Evolutionary conservation across 2,113 vertebrate genomes (phyloP).

Genomic region (Chamaetylas fuelleborni): DNA sequence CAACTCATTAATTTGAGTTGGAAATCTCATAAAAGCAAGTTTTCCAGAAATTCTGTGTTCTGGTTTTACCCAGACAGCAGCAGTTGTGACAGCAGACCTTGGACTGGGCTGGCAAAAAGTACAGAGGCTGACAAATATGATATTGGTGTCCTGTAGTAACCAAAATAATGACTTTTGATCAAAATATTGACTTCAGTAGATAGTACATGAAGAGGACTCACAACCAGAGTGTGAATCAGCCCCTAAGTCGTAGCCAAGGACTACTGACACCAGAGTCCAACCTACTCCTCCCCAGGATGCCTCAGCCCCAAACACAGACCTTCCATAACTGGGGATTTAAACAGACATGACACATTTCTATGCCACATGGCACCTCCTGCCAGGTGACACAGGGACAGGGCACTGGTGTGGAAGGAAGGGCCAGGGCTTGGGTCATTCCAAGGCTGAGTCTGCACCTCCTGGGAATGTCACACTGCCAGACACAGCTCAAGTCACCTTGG

Average conservation of each 20-base stretch:
- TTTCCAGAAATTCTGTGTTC: slow-evolving; percentile 22
- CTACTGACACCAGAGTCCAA: not conserved
- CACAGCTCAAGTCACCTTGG: not conserved
- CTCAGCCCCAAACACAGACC: not conserved
- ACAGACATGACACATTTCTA: not conserved
- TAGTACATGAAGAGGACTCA: not conserved
- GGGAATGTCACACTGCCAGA: not conserved
- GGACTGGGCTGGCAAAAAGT: not conserved
- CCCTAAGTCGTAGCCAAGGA: not conserved
- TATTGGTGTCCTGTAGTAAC: not conserved
- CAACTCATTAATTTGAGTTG: slow-evolving; percentile 41
- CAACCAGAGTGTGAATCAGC: not conserved
- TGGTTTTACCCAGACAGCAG: not conserved
- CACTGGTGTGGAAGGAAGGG: not conserved
- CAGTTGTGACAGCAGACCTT: not conserved
- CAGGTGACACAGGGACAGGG: not conserved
- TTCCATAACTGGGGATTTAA: not conserved
- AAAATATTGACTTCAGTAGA: not conserved
- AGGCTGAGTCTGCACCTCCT: not conserved
- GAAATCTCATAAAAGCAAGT: slow-evolving; percentile 36
- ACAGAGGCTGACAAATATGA: not conserved
- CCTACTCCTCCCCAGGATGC: not conserved
- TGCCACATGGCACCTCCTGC: not conserved
- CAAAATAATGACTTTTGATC: not conserved
- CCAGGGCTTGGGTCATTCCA: not conserved